phyloP scores from a whole-genome alignment of 2,113 vertebrate species.

The Bucco capensis region DNA sequence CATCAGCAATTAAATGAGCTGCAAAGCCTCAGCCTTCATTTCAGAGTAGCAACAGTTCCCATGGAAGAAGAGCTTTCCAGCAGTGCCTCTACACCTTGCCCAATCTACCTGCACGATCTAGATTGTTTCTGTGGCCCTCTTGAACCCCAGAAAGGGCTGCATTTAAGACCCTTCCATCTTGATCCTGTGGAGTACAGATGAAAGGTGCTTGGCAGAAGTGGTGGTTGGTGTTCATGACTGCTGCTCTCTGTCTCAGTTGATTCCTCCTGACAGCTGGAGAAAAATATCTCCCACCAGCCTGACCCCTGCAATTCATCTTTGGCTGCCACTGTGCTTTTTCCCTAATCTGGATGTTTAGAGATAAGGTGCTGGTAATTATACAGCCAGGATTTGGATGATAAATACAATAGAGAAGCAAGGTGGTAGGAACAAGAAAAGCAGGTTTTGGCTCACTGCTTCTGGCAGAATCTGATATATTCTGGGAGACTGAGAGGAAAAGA shows the following conservation, averaged over 20 bases:
- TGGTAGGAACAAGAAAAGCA: constrained; percentile 72
- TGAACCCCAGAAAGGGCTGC: neutral
- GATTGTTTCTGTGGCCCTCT: neutral
- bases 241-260: neutral
- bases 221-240: neutral
- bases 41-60: neutral
- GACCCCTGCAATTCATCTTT: constrained; percentile 39
- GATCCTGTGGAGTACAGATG: neutral
- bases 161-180: neutral
- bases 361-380: constrained; percentile 69
- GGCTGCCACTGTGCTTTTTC: neutral
- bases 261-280: neutral
- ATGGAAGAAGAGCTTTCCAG: rapidly evolving
- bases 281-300: neutral
- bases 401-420: constrained; percentile 12
- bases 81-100: neutral
- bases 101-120: neutral
- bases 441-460: constrained; percentile 54
- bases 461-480: constrained; percentile 14
- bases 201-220: neutral
- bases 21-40: neutral
- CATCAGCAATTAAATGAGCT: constrained; percentile 16
- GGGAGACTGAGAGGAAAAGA: neutral
- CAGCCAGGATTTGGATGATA: constrained; percentile 54
- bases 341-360: constrained; percentile 55